These are phyloP conservation scores for Raja brachyura DNA, from an alignment of 2,113 vertebrate species.

Conservation along the genomic window DNA sequence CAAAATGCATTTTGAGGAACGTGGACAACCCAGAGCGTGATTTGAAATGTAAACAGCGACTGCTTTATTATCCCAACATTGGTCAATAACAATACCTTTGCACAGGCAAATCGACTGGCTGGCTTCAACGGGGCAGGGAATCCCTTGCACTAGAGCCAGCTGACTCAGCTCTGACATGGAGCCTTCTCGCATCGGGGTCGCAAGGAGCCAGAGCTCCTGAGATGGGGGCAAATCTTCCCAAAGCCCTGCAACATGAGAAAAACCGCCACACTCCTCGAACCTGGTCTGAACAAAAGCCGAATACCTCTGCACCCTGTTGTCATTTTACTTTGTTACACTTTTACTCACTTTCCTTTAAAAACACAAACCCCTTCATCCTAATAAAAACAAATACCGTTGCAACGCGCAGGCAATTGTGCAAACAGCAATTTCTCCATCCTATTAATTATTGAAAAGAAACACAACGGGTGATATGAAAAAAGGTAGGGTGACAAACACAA, in stretches of 20 bases:
- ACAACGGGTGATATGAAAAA: not conserved
- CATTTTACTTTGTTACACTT: not conserved
- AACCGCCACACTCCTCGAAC: too few species aligned
- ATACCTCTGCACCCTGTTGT: not conserved
- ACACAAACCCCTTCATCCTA: not conserved
- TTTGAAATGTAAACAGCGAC: not conserved
- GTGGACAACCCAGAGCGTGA: not conserved
- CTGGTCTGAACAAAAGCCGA: not conserved
- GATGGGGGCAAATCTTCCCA: not conserved
- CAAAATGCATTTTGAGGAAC: not conserved
- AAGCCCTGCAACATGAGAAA: not conserved
- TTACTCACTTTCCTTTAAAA: not conserved
- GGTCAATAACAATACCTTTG: slow-evolving; percentile 22
- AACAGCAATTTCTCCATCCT: not conserved
- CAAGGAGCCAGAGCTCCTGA: not conserved
- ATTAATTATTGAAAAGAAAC: not conserved
- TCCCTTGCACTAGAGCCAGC: not conserved
- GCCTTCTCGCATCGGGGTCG: not conserved
- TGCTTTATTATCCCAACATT: not conserved
- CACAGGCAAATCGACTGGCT: not conserved
- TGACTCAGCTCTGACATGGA: slow-evolving; percentile 30
- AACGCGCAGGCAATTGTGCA: not conserved
- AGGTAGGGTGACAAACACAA: not conserved
- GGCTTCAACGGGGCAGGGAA: not conserved
- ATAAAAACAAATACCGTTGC: not conserved